phyloP scores from a whole-genome alignment of 2,113 vertebrate genomes.

The Erythrocercus mccallii region DNA sequence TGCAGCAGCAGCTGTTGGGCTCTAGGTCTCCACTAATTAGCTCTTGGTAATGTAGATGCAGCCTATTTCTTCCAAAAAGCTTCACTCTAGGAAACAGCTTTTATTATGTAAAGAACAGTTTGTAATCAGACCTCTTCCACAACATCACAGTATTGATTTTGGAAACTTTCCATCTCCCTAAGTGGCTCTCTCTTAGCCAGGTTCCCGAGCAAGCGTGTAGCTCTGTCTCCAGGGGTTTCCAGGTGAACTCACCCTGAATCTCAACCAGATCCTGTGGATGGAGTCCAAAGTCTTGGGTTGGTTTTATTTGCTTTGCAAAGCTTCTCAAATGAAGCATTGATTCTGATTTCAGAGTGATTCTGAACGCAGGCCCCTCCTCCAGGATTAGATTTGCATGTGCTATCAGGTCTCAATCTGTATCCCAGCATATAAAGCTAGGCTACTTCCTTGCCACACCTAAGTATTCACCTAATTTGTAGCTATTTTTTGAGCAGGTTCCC shows the following conservation, averaged over 20 bases:
- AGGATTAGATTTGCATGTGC: neutral
- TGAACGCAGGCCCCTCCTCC: neutral
- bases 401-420: neutral
- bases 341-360: neutral
- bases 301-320: neutral
- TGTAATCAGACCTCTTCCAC: neutral
- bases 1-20: neutral
- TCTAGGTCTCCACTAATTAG: neutral
- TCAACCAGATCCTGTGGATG: neutral
- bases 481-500: neutral
- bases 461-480: neutral
- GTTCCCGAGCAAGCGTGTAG: rapidly evolving
- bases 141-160: neutral
- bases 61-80: neutral
- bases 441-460: slow-evolving; percentile 40
- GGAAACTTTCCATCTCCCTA: neutral
- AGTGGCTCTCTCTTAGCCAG: neutral
- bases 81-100: neutral
- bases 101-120: rapidly evolving
- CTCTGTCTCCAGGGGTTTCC: neutral
- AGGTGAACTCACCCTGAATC: rapidly evolving
- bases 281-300: neutral
- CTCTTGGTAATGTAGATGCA: neutral
- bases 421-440: neutral
- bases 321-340: neutral